These are phyloP conservation scores for Aphis gossypii DNA, from an alignment of 1,140 invertebrate species.

Conservation along the genomic window DNA sequence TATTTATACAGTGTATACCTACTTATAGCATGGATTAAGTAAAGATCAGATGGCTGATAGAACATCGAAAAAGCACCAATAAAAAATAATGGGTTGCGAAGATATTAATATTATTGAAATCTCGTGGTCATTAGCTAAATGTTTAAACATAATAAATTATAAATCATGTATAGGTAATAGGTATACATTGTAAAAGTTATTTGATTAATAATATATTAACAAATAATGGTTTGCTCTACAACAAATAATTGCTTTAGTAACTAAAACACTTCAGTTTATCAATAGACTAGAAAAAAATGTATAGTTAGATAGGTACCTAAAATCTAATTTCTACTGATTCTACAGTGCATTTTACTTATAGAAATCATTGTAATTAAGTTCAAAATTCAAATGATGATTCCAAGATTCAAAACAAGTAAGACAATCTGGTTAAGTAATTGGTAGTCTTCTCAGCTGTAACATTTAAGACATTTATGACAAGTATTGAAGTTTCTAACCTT, in stretches of 20 bases:
- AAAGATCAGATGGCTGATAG: neutral
- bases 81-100: neutral
- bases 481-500: too few relatives aligned
- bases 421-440: too few relatives aligned
- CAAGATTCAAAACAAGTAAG: too few relatives aligned
- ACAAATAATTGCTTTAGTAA: neutral
- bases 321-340: too few relatives aligned
- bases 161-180: neutral
- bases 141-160: neutral
- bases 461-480: too few relatives aligned
- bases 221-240: neutral
- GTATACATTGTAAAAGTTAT: neutral
- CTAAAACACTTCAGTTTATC: neutral
- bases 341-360: too few relatives aligned
- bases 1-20: neutral
- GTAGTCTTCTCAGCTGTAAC: too few relatives aligned
- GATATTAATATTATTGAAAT: too few relatives aligned
- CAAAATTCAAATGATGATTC: too few relatives aligned
- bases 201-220: neutral
- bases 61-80: neutral
- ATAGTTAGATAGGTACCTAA: too few relatives aligned
- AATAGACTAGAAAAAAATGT: too few relatives aligned
- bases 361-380: too few relatives aligned
- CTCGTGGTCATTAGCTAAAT: neutral
- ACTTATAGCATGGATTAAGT: neutral